Percentiles rank a stretch among this genome's conserved stretches.
Evolutionary conservation across 2,888 invertebrate genomes (phyloP).

Genomic region (Salpingus planirostris): DNA sequence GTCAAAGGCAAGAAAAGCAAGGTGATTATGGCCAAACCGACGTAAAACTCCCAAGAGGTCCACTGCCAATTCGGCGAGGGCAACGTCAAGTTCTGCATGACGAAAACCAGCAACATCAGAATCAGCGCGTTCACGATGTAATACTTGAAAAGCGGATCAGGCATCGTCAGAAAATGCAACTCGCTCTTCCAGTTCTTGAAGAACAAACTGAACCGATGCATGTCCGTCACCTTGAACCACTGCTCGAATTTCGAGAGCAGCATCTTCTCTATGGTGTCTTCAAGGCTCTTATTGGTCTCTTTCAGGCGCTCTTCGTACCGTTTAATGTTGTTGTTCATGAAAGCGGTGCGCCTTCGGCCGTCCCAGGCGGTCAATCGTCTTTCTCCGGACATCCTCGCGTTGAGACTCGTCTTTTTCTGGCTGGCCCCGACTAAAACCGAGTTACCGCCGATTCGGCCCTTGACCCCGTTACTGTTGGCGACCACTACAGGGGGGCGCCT

Average conservation of each 20-base stretch:
- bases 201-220: slow-evolving; percentile 53
- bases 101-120: slow-evolving; percentile 50
- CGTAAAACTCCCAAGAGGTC: slow-evolving; percentile 44
- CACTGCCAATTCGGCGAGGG: slow-evolving; percentile 40
- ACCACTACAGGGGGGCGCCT: no score
- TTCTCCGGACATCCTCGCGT: slow-evolving; percentile 18
- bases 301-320: slow-evolving; percentile 58
- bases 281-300: slow-evolving; percentile 69
- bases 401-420: no score
- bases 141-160: slow-evolving; percentile 80
- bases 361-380: slow-evolving; percentile 24
- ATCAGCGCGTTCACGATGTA: slow-evolving; percentile 56
- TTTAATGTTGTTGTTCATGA: slow-evolving; percentile 59
- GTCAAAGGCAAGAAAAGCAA: slow-evolving; percentile 57
- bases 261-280: slow-evolving; percentile 72
- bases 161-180: slow-evolving; percentile 60
- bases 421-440: no score
- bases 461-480: no score
- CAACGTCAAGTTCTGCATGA: slow-evolving; percentile 53
- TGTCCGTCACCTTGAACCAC: slow-evolving; percentile 52
- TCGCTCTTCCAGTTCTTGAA: slow-evolving; percentile 60
- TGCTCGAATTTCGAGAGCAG: slow-evolving; percentile 73
- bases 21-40: slow-evolving; percentile 41
- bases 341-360: slow-evolving; percentile 49
- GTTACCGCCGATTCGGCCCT: no score